phyloP scores from a whole-genome alignment of 2,113 vertebrate genomes.

The Ovibos moschatus region DNA sequence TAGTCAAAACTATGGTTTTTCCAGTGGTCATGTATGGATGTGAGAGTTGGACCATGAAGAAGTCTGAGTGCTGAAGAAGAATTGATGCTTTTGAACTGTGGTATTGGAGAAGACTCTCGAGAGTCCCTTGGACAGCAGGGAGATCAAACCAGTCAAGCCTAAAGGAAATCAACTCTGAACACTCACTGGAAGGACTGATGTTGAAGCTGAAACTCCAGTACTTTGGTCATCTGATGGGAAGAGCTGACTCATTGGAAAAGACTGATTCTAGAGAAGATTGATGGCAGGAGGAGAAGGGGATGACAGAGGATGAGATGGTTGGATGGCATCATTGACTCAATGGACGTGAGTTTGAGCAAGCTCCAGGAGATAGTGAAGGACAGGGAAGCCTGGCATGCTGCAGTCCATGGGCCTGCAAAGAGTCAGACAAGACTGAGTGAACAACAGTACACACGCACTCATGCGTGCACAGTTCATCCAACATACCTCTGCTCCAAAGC shows the following conservation, averaged over 20 bases:
- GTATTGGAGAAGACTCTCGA: neutral
- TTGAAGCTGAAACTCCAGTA: neutral
- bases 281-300: neutral
- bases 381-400: neutral
- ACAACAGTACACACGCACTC: rapidly evolving
- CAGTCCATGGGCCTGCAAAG: neutral
- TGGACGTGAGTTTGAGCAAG: neutral
- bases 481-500: neutral
- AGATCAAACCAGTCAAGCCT: neutral
- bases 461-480: neutral
- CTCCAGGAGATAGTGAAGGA: neutral
- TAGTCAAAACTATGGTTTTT: neutral
- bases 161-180: neutral
- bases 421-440: neutral
- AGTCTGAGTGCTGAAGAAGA: neutral
- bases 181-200: neutral
- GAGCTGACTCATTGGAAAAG: neutral
- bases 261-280: neutral
- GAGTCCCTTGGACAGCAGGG: neutral
- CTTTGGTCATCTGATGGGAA: neutral
- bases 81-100: neutral
- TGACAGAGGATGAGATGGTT: neutral
- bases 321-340: neutral
- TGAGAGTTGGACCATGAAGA: neutral
- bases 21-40: neutral